Percentiles rank a stretch among this genome's conserved stretches.
These are phyloP conservation scores for Cydia splendana DNA, from an alignment of 1,140 invertebrate species.

Conservation along the genomic window DNA sequence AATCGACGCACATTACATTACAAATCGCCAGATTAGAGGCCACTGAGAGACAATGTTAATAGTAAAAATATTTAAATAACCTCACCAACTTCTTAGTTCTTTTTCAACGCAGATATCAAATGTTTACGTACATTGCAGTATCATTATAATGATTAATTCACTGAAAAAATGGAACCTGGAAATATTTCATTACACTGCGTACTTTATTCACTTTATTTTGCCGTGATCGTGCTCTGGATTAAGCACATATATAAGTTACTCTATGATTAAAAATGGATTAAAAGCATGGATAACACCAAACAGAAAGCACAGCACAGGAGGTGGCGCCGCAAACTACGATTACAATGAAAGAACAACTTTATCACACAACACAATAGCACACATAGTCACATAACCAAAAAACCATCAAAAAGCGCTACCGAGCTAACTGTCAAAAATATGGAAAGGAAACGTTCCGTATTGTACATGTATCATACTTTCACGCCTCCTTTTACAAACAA, in stretches of 20 bases:
- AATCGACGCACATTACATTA: background rate
- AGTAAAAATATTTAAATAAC: background rate
- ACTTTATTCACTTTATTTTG: background rate
- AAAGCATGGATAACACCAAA: too few relatives aligned
- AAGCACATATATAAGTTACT: too few relatives aligned
- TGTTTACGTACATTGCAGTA: background rate
- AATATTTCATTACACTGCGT: background rate
- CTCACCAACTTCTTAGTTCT: background rate
- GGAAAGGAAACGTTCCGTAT: background rate
- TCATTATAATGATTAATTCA: background rate
- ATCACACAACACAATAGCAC: background rate
- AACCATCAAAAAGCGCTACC: too few relatives aligned
- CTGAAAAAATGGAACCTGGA: background rate
- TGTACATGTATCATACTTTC: background rate
- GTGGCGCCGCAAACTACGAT: background rate
- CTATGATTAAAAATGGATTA: too few relatives aligned
- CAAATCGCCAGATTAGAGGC: background rate
- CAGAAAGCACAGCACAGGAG: background rate
- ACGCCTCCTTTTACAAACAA: too few relatives aligned
- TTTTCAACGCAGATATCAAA: background rate
- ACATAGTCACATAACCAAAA: constrained; percentile 7
- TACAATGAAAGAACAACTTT: background rate
- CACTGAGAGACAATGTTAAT: background rate
- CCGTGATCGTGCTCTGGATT: background rate
- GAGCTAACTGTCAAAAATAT: background rate